Percentiles rank a stretch among this genome's conserved stretches.
Evolutionary conservation across 2,888 invertebrate species (phyloP).

Genomic region (Actias luna): DNA sequence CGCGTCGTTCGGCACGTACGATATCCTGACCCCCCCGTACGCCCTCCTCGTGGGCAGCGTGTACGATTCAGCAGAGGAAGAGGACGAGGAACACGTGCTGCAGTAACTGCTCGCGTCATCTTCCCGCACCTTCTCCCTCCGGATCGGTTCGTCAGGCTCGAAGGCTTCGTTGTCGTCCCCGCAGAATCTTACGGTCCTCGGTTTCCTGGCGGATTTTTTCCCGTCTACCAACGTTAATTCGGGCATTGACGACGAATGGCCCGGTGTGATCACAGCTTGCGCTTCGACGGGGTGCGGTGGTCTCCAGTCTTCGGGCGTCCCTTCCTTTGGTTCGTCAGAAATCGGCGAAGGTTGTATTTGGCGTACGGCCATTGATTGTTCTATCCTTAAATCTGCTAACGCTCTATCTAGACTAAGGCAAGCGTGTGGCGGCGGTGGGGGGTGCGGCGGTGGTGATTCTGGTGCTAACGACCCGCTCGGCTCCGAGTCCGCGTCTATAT

Average conservation of each 20-base stretch:
- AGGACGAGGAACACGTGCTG: slow-evolving; percentile 95
- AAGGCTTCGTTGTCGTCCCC: slow-evolving; percentile 75
- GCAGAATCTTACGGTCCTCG: slow-evolving; percentile 71
- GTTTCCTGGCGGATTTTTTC: slow-evolving; percentile 50
- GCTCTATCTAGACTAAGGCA: slow-evolving; percentile 73
- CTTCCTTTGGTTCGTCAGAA: slow-evolving; percentile 52
- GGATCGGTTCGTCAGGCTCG: slow-evolving; percentile 66
- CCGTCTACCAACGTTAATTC: slow-evolving; percentile 78
- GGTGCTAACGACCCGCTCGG: slow-evolving; percentile 80
- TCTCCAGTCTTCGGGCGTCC: slow-evolving; percentile 75
- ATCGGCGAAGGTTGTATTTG: slow-evolving; percentile 83
- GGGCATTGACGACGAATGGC: slow-evolving; percentile 77
- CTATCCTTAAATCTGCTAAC: slow-evolving; percentile 80
- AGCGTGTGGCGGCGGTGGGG: slow-evolving; percentile 71
- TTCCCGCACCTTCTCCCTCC: slow-evolving; percentile 63
- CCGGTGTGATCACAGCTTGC: slow-evolving; percentile 77
- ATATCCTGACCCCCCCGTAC: slow-evolving; percentile 93
- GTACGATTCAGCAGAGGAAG: slow-evolving; percentile 94
- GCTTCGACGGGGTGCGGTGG: slow-evolving; percentile 78
- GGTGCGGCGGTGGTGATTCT: slow-evolving; percentile 76
- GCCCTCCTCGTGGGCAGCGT: slow-evolving; percentile 91
- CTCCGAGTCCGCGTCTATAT: slow-evolving; percentile 84
- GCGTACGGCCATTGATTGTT: slow-evolving; percentile 85
- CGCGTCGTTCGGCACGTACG: slow-evolving; percentile 96
- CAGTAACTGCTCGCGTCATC: slow-evolving; percentile 89